Percentiles rank a stretch among this genome's conserved stretches.
These are phyloP conservation scores for Ceyx melanurus DNA, from an alignment of 2,113 vertebrate genomes.

Conservation along the genomic window DNA sequence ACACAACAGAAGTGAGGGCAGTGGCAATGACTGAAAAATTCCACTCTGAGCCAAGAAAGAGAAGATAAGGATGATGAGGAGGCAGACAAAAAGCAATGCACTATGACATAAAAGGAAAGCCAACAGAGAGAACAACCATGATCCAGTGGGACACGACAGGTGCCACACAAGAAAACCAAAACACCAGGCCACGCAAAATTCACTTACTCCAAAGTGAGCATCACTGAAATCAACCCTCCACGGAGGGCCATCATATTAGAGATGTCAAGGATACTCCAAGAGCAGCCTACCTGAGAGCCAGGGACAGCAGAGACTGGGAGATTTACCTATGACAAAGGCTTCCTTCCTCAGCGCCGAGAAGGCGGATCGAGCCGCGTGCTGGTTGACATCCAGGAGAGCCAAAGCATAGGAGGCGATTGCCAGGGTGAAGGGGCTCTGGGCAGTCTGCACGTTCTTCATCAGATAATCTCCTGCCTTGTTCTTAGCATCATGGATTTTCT, in stretches of 20 bases:
- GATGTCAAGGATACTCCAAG: background rate
- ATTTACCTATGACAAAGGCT: constrained; percentile 76
- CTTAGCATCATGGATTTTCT: constrained; percentile 79
- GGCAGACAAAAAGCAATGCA: background rate
- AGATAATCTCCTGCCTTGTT: constrained; percentile 78
- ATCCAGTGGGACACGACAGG: background rate
- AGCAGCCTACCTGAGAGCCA: background rate
- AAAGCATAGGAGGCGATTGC: constrained; percentile 85
- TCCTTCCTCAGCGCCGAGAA: constrained; percentile 72
- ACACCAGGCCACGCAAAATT: background rate
- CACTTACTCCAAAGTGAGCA: background rate
- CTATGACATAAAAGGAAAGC: background rate
- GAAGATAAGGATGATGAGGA: background rate
- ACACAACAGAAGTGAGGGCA: background rate
- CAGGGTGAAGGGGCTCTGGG: constrained; percentile 82
- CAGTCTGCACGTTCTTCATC: constrained; percentile 49
- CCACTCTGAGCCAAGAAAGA: background rate
- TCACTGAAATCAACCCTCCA: background rate
- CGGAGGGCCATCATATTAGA: background rate
- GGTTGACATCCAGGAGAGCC: constrained; percentile 71
- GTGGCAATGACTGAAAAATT: background rate
- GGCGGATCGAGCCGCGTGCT: background rate
- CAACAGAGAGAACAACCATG: background rate
- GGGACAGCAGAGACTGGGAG: background rate
- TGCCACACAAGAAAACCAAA: too few relatives aligned